Base-by-base conservation (phyloP, 2,888 invertebrate genomes). In the Busseola fusca region DNA sequence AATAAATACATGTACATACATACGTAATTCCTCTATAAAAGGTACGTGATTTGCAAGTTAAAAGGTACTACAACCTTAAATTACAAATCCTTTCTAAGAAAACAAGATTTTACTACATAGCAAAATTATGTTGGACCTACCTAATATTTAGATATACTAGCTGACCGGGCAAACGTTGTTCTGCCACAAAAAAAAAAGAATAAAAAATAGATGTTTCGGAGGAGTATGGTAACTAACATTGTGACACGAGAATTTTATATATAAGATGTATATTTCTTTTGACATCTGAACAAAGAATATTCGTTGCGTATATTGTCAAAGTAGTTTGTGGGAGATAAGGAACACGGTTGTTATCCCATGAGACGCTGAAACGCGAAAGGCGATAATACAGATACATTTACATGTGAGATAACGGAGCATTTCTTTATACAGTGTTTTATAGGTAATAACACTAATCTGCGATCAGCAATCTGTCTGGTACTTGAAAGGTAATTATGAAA, bases 201-300 rank as follows among this genome's bases (percentile, higher is more conserved):
- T n/a, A n/a, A n/a, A n/a, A n/a, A n/a, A n/a, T n/a, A n/a, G n/a
- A n/a, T n/a, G n/a, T n/a, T n/a, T n/a, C n/a, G n/a, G n/a, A n/a
- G n/a, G n/a, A n/a, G n/a, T n/a, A n/a, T n/a, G n/a, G n/a, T n/a
- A n/a, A n/a, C n/a, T n/a, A n/a, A n/a, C n/a, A n/a, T n/a, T n/a
- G n/a, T n/a, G n/a, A n/a, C n/a, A n/a, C n/a, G n/a, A n/a, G n/a
- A n/a, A n/a, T n/a, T n/a, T n/a, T n/a, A n/a, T n/a, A n/a, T n/a
- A n/a, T n/a, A n/a, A n/a, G n/a, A n/a, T n/a, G n/a, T 18, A 71
- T 64, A 70, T 82, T 71, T 76, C 74, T 75, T 85, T 86, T 84
- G 85, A 83, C 80, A 79, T 79, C 58, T 67, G 64, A 76, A 80
- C 76, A 84, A 83, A 84, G 81, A 78, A 83, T 73, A 79, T 82